Evolutionary conservation across 2,888 invertebrate species (phyloP).

Genomic region (Neoascia interrupta): DNA sequence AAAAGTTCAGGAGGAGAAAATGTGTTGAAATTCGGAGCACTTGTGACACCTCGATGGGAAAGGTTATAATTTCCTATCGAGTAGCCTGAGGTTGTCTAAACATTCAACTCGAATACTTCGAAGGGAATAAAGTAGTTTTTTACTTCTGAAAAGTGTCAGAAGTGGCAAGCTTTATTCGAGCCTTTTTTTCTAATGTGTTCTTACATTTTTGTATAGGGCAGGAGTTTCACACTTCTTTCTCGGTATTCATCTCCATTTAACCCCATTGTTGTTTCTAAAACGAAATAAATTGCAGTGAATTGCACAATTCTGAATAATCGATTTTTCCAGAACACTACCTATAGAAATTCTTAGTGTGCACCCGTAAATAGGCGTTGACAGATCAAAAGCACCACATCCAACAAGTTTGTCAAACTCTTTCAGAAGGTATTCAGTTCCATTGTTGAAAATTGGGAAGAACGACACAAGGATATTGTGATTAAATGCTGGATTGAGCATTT

Average conservation of each 20-base stretch:
- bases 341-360: conserved; percentile 41
- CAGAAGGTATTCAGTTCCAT: conserved; percentile 2
- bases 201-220: conserved; percentile 44
- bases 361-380: not conserved
- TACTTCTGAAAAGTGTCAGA: too few species aligned
- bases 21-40: not conserved
- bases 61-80: too few species aligned
- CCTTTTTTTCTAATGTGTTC: too few species aligned
- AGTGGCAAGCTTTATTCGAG: too few species aligned
- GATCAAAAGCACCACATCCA: not conserved
- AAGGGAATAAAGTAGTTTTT: too few species aligned
- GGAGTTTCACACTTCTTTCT: conserved; percentile 35
- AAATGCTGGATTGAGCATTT: conserved; percentile 51
- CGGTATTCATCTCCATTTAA: conserved; percentile 40
- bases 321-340: conserved; percentile 18
- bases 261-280: conserved; percentile 49
- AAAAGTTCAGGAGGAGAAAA: not conserved
- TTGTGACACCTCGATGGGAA: too few species aligned
- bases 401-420: conserved; percentile 25
- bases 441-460: conserved; percentile 44
- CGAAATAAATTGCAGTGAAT: not conserved
- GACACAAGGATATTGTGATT: conserved; percentile 33
- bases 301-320: not conserved
- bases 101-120: too few species aligned
- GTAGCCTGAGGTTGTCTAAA: too few species aligned